A percentile compares a stretch with the other conserved stretches of the same genome.
Evolutionary conservation across 64 coral and sea anemone genomes (phyloP).

Genomic region (Dendronephthya gigantea): DNA sequence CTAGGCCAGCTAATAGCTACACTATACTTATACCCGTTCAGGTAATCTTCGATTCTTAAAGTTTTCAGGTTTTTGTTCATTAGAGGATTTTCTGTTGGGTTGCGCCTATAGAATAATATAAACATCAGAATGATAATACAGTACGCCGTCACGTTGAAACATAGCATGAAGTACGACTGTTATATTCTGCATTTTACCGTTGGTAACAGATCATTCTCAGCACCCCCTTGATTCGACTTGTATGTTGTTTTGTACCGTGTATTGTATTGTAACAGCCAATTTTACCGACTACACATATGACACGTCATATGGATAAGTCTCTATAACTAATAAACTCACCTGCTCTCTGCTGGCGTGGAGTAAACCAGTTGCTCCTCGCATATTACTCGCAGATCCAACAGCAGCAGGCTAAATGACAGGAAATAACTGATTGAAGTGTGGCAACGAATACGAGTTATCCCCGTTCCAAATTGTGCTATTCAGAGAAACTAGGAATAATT

Average conservation of each 20-base stretch:
- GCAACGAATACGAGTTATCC: neutral
- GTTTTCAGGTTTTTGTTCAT: conserved; percentile 11
- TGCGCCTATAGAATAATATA: neutral
- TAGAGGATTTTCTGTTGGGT: neutral
- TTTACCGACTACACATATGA: too few species aligned
- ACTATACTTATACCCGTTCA: neutral
- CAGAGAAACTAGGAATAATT: too few species aligned
- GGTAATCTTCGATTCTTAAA: conserved; percentile 3
- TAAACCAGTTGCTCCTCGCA: neutral
- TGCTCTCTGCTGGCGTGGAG: neutral
- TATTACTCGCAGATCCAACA: neutral
- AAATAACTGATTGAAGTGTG: neutral
- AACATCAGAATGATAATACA: neutral
- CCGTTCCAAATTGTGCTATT: too few species aligned
- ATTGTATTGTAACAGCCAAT: too few species aligned
- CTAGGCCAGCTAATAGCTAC: too few species aligned
- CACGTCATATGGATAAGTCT: too few species aligned
- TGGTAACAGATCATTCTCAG: too few species aligned
- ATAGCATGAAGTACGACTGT: neutral
- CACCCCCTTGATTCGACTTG: too few species aligned
- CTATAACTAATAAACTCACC: neutral
- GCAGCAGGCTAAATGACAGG: neutral
- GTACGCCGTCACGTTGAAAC: neutral
- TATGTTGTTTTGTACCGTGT: too few species aligned
- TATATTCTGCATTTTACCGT: too few species aligned